Evolutionary conservation across 2,113 vertebrate species (phyloP), one percentile per base, ranked within the genome.

Genomic region (Axis porcinus): DNA sequence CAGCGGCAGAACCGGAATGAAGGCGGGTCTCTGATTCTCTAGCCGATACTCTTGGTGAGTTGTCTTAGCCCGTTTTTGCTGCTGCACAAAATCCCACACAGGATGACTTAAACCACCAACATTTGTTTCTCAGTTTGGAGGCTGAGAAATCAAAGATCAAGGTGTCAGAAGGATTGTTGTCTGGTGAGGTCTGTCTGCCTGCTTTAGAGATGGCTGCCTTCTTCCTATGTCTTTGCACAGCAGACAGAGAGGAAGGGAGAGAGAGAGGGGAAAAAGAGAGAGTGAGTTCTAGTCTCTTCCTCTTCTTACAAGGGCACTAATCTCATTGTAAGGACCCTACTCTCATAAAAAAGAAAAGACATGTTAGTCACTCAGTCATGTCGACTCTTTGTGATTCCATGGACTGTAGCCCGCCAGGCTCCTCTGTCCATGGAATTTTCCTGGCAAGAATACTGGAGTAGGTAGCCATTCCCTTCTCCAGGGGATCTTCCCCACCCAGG

Each of bases 101-200:
- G 14, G 14, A 82, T 21, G 13, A 12, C 14, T 87, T 78, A 25
- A 62, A 60, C 57, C 55, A 58, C 28, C 81, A 50, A 58, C 33
- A 47, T 74, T 54, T 62, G 33, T 93, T 94, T 81, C 64, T 89
- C 27, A 10, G 23, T 64, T 87, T 57, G 47, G 82, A 86, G 62
- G 25, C 19, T 27, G 21, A 57, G 50, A 78, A 36, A 30, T 86
- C 74, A 33, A 87, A 91, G 62, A 45, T 93, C 21, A 57, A 74
- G 43, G 17, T 67, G 23, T 23, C 43, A 52, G 82, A 21, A 74
- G 52, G 55, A 64, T 28, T n/a, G 1, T 1, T 57, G 36, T 47
- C 58, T 82, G 21, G 23, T n/a, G 36, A 50, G 52, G 33, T 40
- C 28, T 62, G 11, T 64, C 55, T 55, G 62, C 9, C 45, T 5